A percentile compares a stretch with the other conserved stretches of the same genome.
phyloP scores from a whole-genome alignment of 2,797 vertebrate genomes.

The Emydoidea blandingii region DNA sequence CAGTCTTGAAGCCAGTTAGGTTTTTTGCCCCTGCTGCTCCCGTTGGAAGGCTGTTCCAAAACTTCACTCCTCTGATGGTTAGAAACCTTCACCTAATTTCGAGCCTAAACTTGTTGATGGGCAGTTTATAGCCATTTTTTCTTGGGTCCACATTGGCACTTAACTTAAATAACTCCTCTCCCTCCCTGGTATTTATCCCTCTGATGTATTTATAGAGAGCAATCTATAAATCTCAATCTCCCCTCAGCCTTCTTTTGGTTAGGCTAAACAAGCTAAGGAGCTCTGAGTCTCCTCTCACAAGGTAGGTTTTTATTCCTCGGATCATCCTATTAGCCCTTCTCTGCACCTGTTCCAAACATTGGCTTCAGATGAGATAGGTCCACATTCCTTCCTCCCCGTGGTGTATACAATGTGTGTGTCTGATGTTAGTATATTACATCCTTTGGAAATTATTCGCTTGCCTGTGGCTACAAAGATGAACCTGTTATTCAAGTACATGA shows the following conservation, averaged over 20 bases:
- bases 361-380: too few species aligned
- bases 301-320: too few species aligned
- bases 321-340: too few species aligned
- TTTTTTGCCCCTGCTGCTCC: neutral
- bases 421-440: neutral
- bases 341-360: too few species aligned
- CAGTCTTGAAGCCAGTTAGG: neutral
- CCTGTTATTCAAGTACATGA: accelerated
- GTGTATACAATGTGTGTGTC: neutral
- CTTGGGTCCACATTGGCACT: neutral
- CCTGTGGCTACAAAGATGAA: accelerated
- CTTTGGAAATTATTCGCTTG: neutral
- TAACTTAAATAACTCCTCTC: neutral
- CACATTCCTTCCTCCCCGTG: neutral
- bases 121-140: neutral
- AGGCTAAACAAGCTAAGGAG: too few species aligned
- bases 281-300: too few species aligned
- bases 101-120: neutral
- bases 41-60: neutral
- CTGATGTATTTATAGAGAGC: too few species aligned
- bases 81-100: neutral
- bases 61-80: neutral
- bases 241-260: too few species aligned
- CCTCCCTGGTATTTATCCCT: neutral
- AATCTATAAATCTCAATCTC: too few species aligned